Evolutionary conservation across 2,797 vertebrate genomes (phyloP), one percentile per base, ranked within the genome.

Genomic region (Lepilemur septentrionalis): DNA sequence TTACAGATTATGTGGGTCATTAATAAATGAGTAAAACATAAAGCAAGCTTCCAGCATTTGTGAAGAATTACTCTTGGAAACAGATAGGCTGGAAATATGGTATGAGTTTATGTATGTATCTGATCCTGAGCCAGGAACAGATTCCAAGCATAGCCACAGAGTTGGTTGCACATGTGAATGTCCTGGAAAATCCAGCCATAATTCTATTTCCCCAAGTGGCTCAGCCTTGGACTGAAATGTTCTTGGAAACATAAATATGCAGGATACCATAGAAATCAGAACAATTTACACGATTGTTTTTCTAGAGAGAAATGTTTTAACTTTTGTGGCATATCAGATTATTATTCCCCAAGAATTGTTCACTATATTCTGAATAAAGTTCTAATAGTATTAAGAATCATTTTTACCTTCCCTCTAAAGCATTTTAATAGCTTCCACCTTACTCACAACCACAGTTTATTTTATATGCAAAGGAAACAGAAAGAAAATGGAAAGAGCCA

Each of bases 121-220:
- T 98, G 96, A 97, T 95, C 94, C 69, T n/a, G 43, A 61, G 79
- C 94, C 79, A 96, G 52, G 50, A 97, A 88, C 22, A 89, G 95
- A 98, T 98, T 97, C 94, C 93, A 98, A 93, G 96, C 76, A 32
- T 95, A 98, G 97, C 86, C 82, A 70, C 38, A 82, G 78, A 92
- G 81, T 38, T 92, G 50, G 87, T 97, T 4, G 38, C 81, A 94
- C 55, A 78, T 97, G 97, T 94, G 91, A 95, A 72, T 15, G 13
- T 94, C 80, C 95, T 97, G 79, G 87, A 94, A 96, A 98, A 70
- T 41, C 75, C 17, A 59, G 38, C 7, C 41, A 28, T 95, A 82
- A 59, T 97, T 97, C 57, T 91, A 57, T 97, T 98, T 70, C 91
- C 86, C 59, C 18, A 73, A 46, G 59, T 96, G 91, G 63, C 83